Percentiles rank a stretch among this genome's conserved stretches.
Evolutionary conservation across 2,113 vertebrate species (phyloP).

Genomic region (Oryzias javanicus): DNA sequence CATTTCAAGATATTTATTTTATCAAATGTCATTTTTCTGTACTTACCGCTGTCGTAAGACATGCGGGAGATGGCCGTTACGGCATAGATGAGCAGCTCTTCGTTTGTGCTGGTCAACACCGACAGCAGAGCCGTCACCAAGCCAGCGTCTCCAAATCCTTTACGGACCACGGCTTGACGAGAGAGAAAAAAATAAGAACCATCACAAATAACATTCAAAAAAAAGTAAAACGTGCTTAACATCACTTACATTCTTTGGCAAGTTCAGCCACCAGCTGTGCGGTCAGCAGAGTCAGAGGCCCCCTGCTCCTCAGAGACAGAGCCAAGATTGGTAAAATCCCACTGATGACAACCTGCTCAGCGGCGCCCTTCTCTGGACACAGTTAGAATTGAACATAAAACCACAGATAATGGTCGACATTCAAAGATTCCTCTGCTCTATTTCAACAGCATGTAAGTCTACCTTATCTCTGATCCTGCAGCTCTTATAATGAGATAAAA

Average conservation of each 20-base stretch:
- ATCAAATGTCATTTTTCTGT: neutral
- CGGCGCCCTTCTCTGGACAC: constrained; percentile 77
- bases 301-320: constrained; percentile 75
- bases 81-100: constrained; percentile 80
- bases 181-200: constrained; percentile 1
- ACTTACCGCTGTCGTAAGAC: constrained; percentile 81
- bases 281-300: constrained; percentile 70
- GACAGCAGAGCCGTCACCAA: constrained; percentile 77
- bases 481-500: constrained; percentile 32
- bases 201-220: too few species aligned
- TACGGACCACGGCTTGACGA: constrained; percentile 79
- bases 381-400: constrained; percentile 21
- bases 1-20: too few species aligned
- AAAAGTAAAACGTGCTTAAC: too few species aligned
- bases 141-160: constrained; percentile 79
- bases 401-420: neutral
- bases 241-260: constrained; percentile 78
- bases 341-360: constrained; percentile 75
- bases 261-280: constrained; percentile 83
- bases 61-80: constrained; percentile 80
- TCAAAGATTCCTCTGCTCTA: neutral
- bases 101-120: constrained; percentile 78
- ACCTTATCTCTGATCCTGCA: constrained; percentile 1
- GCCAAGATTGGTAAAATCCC: constrained; percentile 79
- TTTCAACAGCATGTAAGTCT: neutral